phyloP scores from a whole-genome alignment of 2,888 invertebrate species.

The Himalopsyche japonica region DNA sequence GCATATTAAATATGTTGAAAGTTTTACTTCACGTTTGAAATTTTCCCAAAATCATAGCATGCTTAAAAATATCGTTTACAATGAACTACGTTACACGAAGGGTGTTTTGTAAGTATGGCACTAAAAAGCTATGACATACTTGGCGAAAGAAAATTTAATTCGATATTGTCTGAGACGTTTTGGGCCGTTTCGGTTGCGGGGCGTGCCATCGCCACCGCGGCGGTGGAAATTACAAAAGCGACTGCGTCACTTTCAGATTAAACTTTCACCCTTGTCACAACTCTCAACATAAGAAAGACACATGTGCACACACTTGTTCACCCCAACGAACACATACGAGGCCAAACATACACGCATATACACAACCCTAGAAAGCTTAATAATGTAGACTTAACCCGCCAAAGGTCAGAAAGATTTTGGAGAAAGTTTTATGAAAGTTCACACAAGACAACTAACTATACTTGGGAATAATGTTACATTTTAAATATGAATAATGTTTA shows the following conservation, averaged over 20 bases:
- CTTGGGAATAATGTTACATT: too few species aligned
- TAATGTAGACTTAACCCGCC: not conserved
- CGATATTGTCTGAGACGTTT: not conserved
- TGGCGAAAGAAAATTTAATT: not conserved
- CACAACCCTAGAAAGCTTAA: not conserved
- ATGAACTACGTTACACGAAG: too few species aligned
- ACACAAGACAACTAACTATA: too few species aligned
- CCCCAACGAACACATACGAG: not conserved
- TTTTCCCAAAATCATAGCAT: too few species aligned
- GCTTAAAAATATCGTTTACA: too few species aligned
- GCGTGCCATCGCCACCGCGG: not conserved
- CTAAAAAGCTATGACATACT: too few species aligned
- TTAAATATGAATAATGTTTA: too few species aligned
- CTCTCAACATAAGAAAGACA: not conserved
- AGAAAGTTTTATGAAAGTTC: not conserved
- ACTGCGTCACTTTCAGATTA: not conserved
- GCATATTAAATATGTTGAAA: too few species aligned
- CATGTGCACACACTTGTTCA: not conserved
- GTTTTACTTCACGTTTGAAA: too few species aligned
- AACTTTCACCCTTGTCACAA: slow-evolving; percentile 1
- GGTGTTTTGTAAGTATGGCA: too few species aligned
- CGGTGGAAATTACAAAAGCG: not conserved
- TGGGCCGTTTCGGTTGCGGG: not conserved
- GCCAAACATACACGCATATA: not conserved
- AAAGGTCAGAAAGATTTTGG: not conserved